Evolutionary conservation across 1,140 invertebrate species (phyloP), one percentile per base, ranked within the genome.

Genomic region (Cydia fagiglandana): DNA sequence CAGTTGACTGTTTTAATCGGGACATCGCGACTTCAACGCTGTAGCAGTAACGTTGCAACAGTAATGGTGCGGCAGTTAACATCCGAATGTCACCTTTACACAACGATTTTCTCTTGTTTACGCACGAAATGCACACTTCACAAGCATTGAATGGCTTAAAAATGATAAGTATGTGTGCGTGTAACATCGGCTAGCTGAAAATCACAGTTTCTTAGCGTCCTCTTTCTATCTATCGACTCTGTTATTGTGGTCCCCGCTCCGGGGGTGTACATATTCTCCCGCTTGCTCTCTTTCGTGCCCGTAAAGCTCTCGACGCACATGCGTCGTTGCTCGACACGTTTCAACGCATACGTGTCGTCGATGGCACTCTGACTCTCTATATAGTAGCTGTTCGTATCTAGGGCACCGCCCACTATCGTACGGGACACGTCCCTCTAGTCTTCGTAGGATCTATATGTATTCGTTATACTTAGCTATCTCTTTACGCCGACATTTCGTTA

Each of bases 401-500:
- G 30, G 64, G 64, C 64, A 34, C 3, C 64, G 64, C 64, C 64
- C 64, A n/a, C 64, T 66, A 66, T 70, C 66, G 66, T 70, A 70
- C 34, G 66, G 66, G 66, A 38, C 17, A 41, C 73, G 24, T 50
- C 70, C 64, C 70, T 24, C 78, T 88, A 89, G 85, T 83, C 83
- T 86, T 84, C 77, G 88, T 88, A 88, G 86, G 78, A 76, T 53
- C 53, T 75, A 75, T 76, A 76, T 76, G 77, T 79, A 53, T 75
- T 74, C 76, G 74, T 75, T 78, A 28, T 76, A 74, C 73, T 73
- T 70, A 66, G 41, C 75, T 79, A 75, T 74, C 75, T 77, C 53
- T 73, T 38, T 73, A 66, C 24, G 64, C 28, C 50, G 66, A 13
- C 20, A 53, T 76, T 73, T 74, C 47, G 20, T 56, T 53, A 30